These are phyloP conservation scores for Casuarius casuarius DNA, from an alignment of 2,113 vertebrate species.

Conservation along the genomic window DNA sequence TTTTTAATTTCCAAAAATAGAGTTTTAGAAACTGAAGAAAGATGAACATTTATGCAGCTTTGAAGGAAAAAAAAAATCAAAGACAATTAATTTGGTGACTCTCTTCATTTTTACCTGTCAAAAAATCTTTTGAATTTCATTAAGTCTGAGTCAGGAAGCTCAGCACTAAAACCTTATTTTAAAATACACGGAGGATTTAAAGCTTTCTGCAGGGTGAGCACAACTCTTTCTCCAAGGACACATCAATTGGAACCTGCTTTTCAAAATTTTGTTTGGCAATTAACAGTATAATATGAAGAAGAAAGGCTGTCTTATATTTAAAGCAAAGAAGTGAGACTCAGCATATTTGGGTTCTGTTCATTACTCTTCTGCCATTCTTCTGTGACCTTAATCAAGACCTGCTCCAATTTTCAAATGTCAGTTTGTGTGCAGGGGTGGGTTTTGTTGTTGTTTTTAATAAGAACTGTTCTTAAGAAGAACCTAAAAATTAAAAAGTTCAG, in stretches of 20 bases:
- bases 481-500: background rate
- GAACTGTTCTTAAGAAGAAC: background rate
- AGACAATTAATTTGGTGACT: slow-evolving; percentile 41
- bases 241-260: slow-evolving; percentile 45
- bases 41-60: background rate
- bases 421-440: background rate
- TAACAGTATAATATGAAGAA: slow-evolving; percentile 12
- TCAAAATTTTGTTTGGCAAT: slow-evolving; percentile 54
- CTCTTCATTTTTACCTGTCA: slow-evolving; percentile 30
- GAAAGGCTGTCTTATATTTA: slow-evolving; percentile 33
- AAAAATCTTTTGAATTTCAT: slow-evolving; percentile 26
- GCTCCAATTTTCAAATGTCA: background rate
- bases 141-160: slow-evolving; percentile 43
- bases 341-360: background rate
- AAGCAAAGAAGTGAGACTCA: slow-evolving; percentile 14
- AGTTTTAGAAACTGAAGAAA: background rate
- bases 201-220: slow-evolving; percentile 54
- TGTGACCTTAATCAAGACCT: background rate
- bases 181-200: slow-evolving; percentile 53
- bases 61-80: background rate
- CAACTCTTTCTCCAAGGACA: slow-evolving; percentile 52
- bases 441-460: background rate
- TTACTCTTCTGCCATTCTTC: background rate
- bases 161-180: slow-evolving; percentile 29
- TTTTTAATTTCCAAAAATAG: background rate